These are phyloP conservation scores for Phrynocephalus guinanensis DNA, from an alignment of 2,797 vertebrate genomes.

Conservation along the genomic window DNA sequence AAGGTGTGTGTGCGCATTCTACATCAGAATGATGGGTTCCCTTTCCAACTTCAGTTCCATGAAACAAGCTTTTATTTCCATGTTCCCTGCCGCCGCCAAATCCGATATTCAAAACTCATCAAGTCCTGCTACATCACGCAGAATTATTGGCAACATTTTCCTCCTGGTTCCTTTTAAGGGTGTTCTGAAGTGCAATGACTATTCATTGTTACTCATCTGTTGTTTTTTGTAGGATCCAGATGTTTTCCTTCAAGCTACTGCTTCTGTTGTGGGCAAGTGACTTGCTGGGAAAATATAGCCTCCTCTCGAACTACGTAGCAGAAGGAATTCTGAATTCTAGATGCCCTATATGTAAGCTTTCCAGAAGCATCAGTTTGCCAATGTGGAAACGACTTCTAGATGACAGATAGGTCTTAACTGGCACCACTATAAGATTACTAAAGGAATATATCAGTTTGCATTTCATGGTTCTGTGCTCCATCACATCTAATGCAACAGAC, in stretches of 20 bases:
- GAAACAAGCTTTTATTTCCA: background rate
- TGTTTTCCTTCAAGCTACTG: constrained; percentile 16
- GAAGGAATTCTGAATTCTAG: background rate
- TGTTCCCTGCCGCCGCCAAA: background rate
- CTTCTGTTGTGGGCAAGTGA: constrained; percentile 1
- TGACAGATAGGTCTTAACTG: background rate
- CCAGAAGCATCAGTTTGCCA: background rate
- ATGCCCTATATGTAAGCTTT: background rate
- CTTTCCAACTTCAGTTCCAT: background rate
- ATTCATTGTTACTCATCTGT: constrained; percentile 7
- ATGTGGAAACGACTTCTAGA: constrained; percentile 6
- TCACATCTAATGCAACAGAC: constrained; percentile 47
- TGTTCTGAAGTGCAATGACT: background rate
- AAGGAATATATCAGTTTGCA: constrained; percentile 18
- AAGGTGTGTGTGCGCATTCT: background rate
- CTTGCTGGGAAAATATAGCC: background rate
- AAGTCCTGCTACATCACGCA: background rate
- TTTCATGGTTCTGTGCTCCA: background rate
- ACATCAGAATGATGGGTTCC: background rate
- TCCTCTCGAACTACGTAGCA: background rate
- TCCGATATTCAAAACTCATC: background rate
- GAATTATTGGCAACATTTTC: background rate
- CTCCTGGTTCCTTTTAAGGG: background rate
- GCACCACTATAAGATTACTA: constrained; percentile 21
- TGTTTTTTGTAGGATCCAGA: constrained; percentile 18